These are phyloP conservation scores for Capitella teleta DNA, from an alignment of 1,140 invertebrate genomes.

Conservation along the genomic window DNA sequence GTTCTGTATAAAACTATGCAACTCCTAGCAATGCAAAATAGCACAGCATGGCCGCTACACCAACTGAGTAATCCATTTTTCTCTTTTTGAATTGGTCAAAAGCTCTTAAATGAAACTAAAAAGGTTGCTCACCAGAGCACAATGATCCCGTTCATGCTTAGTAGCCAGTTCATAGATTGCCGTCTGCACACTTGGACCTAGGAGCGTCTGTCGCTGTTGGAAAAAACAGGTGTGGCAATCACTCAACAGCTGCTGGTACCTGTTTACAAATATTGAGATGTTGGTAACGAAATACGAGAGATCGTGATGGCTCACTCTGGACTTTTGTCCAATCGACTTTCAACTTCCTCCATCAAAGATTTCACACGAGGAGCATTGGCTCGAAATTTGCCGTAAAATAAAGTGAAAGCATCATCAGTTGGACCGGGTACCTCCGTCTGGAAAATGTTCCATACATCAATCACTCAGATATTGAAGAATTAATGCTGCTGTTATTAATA, in stretches of 20 bases:
- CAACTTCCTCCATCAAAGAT: conserved; percentile 67
- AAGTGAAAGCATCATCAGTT: conserved; percentile 66
- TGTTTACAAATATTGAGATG: conserved; percentile 14
- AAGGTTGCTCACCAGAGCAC: conserved; percentile 59
- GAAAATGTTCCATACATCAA: too few relatives aligned
- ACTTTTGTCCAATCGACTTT: conserved; percentile 58
- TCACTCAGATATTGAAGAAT: too few relatives aligned
- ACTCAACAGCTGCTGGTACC: conserved; percentile 62
- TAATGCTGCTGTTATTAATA: too few relatives aligned
- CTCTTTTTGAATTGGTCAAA: too few relatives aligned
- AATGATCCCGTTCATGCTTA: conserved; percentile 70
- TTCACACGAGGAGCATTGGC: conserved; percentile 72
- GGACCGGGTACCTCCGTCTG: conserved; percentile 11
- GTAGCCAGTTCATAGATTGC: conserved; percentile 60
- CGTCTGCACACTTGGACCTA: conserved; percentile 62
- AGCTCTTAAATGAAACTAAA: too few relatives aligned
- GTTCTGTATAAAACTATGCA: neutral
- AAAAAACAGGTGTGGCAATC: conserved; percentile 83
- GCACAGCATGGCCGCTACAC: too few relatives aligned
- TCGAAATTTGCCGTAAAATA: conserved; percentile 90
- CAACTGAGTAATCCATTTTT: too few relatives aligned
- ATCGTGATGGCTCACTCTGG: conserved; percentile 50
- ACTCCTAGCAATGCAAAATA: neutral
- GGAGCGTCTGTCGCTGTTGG: conserved; percentile 57
- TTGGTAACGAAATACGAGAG: neutral